A percentile compares a stretch with the other conserved stretches of the same genome.
phyloP scores from a whole-genome alignment of 2,797 vertebrate species.

The Threskiornis aethiopicus region DNA sequence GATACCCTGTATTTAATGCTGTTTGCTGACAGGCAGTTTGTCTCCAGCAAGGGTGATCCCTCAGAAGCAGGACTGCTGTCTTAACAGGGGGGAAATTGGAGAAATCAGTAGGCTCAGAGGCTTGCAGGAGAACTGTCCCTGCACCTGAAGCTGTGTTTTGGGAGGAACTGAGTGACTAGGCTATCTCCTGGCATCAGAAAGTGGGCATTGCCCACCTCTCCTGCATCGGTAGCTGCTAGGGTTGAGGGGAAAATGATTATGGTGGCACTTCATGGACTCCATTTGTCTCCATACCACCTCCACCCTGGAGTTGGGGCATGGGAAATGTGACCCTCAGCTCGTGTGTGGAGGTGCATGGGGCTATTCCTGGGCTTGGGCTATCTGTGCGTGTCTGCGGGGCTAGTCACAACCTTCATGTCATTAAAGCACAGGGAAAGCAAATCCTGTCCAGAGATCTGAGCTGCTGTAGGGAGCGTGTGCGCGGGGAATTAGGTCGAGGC shows the following conservation, averaged over 20 bases:
- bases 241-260: neutral
- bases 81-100: neutral
- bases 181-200: neutral
- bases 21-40: conserved; percentile 40
- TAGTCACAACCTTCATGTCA: conserved; percentile 51
- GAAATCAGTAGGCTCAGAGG: neutral
- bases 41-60: neutral
- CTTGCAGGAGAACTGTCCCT: neutral
- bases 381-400: neutral
- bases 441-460: conserved; percentile 11
- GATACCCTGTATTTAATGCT: conserved; percentile 40
- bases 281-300: neutral
- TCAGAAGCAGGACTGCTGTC: neutral
- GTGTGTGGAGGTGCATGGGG: fast-evolving
- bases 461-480: neutral
- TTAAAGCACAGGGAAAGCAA: neutral
- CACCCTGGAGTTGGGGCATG: neutral
- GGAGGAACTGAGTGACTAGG: neutral
- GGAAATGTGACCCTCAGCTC: fast-evolving
- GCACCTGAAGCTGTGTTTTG: neutral
- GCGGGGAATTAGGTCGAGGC: conserved; percentile 34
- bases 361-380: neutral
- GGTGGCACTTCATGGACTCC: neutral
- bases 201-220: neutral
- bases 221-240: neutral